Evolutionary conservation across 2,888 invertebrate species (phyloP), one percentile per base, ranked within the genome.

Genomic region (Gymnosoma rotundatum): DNA sequence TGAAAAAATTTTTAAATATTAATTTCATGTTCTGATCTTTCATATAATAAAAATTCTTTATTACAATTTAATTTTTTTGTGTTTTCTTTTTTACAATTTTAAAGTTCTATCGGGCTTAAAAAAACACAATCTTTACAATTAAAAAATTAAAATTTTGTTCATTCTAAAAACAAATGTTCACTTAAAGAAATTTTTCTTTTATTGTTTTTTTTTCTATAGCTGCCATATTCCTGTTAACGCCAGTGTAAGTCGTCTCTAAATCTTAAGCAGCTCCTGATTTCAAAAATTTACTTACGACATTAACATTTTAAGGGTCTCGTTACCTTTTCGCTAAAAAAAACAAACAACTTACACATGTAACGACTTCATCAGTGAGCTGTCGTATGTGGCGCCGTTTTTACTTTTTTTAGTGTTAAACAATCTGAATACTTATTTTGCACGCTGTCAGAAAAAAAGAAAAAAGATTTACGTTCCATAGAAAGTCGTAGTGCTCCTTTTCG

Each of bases 271-370:
- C 66, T 69, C 36, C 18, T 48, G 42, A 21, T 61, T 67, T 1
- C 12, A 32, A 21, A 45, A 58, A 48, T 14, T 48, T 16, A 76
- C 36, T 66, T 38, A 38, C 50, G 63, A 64, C 36, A 64, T 72
- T 79, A 72, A 79, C 64, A 78, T 72, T 79, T 79, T 66, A 79
- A 79, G 66, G 64, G 72, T 36, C 18, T 58, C 42, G 14, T 25
- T 7, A 69, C 25, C 38, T 50, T 18, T 25, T 42, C 54, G 25
- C 42, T 52, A 38, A 25, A 38, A 25, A 38, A 64, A 32, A 74
- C 52, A 25, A 25, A 56, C 42, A 50, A 56, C 58, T 63, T 69
- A 73, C 69, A 76, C 58, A 52, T 82, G 64, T 60, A 66, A 72
- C 58, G 32, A 58, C 38, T 50, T 56, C 32, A 69, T 69, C 16